phyloP scores from a whole-genome alignment of 2,113 vertebrate species.

The Hippocampus abdominalis region DNA sequence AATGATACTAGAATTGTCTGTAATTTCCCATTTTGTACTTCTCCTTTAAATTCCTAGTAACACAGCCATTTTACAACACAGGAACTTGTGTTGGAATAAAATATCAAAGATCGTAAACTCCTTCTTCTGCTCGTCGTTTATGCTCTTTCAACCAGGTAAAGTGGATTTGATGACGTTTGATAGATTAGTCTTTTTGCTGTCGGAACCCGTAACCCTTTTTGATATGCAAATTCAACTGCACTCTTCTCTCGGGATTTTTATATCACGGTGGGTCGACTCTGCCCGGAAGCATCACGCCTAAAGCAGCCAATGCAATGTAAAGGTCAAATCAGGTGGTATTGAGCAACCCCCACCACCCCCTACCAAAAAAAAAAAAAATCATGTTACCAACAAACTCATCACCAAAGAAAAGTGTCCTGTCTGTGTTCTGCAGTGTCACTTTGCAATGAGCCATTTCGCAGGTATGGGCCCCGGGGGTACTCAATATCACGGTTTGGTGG shows the following conservation, averaged over 20 bases:
- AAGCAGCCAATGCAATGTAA: conserved; percentile 31
- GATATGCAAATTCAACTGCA: too few relatives aligned
- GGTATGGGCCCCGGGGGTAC: conserved; percentile 18
- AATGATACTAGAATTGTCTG: conserved; percentile 72
- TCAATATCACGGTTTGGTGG: conserved; percentile 38
- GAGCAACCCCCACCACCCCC: conserved; percentile 35
- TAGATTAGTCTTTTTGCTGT: too few relatives aligned
- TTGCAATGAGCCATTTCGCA: conserved; percentile 38
- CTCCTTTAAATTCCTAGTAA: conserved; percentile 72
- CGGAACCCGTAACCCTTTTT: too few relatives aligned
- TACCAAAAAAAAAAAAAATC: not conserved
- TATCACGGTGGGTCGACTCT: not conserved
- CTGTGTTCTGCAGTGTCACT: conserved; percentile 12
- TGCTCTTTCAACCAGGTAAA: not conserved
- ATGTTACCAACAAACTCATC: conserved; percentile 9
- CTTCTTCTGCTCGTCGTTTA: not conserved
- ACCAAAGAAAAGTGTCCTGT: conserved; percentile 17
- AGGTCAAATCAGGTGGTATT: conserved; percentile 30
- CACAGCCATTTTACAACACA: conserved; percentile 77
- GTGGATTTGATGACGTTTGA: not conserved
- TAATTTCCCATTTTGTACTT: conserved; percentile 77
- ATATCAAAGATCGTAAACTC: conserved; percentile 35
- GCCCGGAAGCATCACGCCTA: conserved; percentile 9
- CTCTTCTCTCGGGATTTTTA: too few relatives aligned
- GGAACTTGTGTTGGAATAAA: conserved; percentile 79